Conservation (phyloP, 1,140 invertebrate genomes). For the Polyergus mexicanus region DNA sequence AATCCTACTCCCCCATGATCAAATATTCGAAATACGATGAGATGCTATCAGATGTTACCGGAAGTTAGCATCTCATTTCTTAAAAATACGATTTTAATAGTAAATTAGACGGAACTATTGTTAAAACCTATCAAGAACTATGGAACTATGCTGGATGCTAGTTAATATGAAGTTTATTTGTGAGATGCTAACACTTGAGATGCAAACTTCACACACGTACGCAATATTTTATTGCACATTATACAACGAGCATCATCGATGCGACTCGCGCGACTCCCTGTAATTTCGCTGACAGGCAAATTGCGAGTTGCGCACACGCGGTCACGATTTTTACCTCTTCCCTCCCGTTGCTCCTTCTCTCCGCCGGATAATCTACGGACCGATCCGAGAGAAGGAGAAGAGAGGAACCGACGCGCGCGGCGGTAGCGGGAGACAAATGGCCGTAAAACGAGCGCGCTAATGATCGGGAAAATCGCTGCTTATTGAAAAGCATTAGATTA, state of each 20-base stretch:
- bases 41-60: too few species aligned
- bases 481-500: constrained; percentile 84
- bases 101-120: too few species aligned
- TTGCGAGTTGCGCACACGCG: constrained; percentile 48
- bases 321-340: constrained; percentile 38
- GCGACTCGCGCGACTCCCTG: constrained; percentile 45
- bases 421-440: constrained; percentile 56
- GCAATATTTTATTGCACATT: constrained; percentile 62
- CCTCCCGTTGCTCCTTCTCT: neutral
- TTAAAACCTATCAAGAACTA: too few species aligned
- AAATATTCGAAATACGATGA: too few species aligned
- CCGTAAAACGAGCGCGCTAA: constrained; percentile 75
- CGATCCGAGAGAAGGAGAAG: neutral
- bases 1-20: too few species aligned
- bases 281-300: constrained; percentile 61
- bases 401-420: neutral
- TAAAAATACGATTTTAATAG: too few species aligned
- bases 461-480: constrained; percentile 80
- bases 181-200: too few species aligned
- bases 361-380: neutral
- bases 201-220: too few species aligned
- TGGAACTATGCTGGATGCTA: too few species aligned
- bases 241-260: constrained; percentile 52
- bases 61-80: too few species aligned
- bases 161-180: too few species aligned